phyloP scores from a whole-genome alignment of 1,140 invertebrate species.

The Euura saliciscinereae region DNA sequence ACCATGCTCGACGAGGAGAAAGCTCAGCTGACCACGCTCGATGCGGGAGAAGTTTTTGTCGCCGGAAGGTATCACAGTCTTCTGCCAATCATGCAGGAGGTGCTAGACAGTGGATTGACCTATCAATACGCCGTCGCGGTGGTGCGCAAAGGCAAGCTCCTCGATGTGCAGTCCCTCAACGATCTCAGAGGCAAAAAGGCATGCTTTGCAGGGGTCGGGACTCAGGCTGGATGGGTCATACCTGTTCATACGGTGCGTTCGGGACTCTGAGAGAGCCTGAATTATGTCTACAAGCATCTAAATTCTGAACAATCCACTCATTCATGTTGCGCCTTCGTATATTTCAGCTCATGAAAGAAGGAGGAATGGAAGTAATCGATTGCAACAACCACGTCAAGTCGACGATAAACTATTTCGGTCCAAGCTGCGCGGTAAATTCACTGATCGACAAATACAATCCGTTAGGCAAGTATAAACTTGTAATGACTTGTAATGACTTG shows the following conservation, averaged over 20 bases:
- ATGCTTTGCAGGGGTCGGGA: constrained; percentile 91
- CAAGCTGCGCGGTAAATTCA: constrained; percentile 92
- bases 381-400: constrained; percentile 98
- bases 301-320: too few species aligned
- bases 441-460: constrained; percentile 93
- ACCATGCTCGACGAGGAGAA: constrained; percentile 73
- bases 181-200: constrained; percentile 79
- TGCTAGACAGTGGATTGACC: constrained; percentile 63
- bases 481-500: constrained; percentile 8
- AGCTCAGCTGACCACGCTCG: constrained; percentile 85
- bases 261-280: too few species aligned
- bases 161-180: constrained; percentile 67
- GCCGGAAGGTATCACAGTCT: constrained; percentile 92
- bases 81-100: constrained; percentile 86
- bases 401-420: constrained; percentile 86
- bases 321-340: too few species aligned
- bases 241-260: constrained; percentile 79
- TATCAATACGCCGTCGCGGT: constrained; percentile 87
- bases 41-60: constrained; percentile 92
- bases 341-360: constrained; percentile 78
- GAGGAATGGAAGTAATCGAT: constrained; percentile 82
- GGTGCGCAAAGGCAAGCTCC: constrained; percentile 70
- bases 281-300: too few species aligned
- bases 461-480: constrained; percentile 68
- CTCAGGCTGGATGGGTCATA: constrained; percentile 90